Conservation (phyloP, 2,888 invertebrate genomes). For the Eucera pruinosa region DNA sequence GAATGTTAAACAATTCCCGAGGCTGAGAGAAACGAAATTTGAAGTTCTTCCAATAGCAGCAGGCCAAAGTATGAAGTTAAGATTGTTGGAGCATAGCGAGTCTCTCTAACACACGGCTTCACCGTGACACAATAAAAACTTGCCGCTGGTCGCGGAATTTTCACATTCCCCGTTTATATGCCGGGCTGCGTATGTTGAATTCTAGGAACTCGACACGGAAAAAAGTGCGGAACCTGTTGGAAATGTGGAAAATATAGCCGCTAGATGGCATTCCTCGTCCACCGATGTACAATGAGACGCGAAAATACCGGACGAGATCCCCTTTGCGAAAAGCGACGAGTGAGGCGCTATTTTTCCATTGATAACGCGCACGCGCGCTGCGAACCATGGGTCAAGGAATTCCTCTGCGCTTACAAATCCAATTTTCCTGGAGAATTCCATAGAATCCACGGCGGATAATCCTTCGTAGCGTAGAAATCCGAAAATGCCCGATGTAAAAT, state of each 20-base stretch:
- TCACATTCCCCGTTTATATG: background rate
- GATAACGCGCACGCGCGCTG: background rate
- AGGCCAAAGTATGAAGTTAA: slow-evolving; percentile 28
- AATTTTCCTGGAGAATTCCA: slow-evolving; percentile 46
- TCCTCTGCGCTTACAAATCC: slow-evolving; percentile 11
- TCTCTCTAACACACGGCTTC: slow-evolving; percentile 20
- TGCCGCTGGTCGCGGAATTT: slow-evolving; percentile 26
- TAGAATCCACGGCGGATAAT: slow-evolving; percentile 25
- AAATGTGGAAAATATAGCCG: slow-evolving; percentile 13
- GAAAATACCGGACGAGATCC: slow-evolving; percentile 27
- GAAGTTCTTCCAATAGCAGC: slow-evolving; percentile 18
- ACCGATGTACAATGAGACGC: slow-evolving; percentile 31
- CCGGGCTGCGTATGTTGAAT: slow-evolving; percentile 3
- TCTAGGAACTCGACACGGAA: slow-evolving; percentile 6
- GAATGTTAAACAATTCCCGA: slow-evolving; percentile 27
- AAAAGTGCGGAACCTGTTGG: slow-evolving; percentile 33
- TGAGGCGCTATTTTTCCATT: too few relatives aligned
- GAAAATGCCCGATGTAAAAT: slow-evolving; percentile 21
- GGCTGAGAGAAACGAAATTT: background rate
- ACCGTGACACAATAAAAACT: slow-evolving; percentile 41
- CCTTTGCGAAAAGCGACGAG: background rate
- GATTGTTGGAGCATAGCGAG: slow-evolving; percentile 27
- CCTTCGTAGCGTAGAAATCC: slow-evolving; percentile 15
- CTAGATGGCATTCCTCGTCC: slow-evolving; percentile 24
- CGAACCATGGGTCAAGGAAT: slow-evolving; percentile 34